phyloP scores from a whole-genome alignment of 1,140 invertebrate species.

The Drosophila asahinai region DNA sequence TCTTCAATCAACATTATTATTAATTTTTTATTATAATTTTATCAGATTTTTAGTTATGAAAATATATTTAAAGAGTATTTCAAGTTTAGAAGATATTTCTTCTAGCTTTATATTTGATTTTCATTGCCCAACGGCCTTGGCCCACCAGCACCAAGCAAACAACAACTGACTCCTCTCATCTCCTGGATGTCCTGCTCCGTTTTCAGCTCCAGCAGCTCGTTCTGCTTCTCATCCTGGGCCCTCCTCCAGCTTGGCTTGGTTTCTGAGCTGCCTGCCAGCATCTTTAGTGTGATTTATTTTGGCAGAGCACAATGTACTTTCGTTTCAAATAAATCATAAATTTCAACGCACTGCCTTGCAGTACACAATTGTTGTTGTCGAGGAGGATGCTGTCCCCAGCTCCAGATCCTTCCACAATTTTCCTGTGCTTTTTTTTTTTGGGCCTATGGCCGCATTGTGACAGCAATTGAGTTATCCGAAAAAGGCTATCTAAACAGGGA shows the following conservation, averaged over 20 bases:
- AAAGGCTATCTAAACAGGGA: conserved; percentile 72
- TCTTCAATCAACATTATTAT: no score
- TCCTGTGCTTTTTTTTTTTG: conserved; percentile 6
- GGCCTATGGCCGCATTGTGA: conserved; percentile 47
- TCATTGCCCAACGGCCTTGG: conserved; percentile 33
- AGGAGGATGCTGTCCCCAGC: not conserved
- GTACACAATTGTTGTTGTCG: conserved; percentile 49
- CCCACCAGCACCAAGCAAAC: conserved; percentile 25
- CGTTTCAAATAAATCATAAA: conserved; percentile 83
- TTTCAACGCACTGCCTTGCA: conserved; percentile 71
- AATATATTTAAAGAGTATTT: not conserved
- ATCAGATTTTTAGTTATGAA: no score
- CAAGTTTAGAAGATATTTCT: not conserved
- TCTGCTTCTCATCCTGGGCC: conserved; percentile 13
- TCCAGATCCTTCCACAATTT: not conserved
- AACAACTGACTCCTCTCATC: conserved; percentile 4
- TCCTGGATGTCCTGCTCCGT: conserved; percentile 1
- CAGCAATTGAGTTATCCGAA: conserved; percentile 78
- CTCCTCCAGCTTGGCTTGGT: conserved; percentile 15
- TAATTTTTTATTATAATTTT: no score
- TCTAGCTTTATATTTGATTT: conserved; percentile 36
- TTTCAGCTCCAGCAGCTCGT: not conserved
- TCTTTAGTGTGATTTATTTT: conserved; percentile 82
- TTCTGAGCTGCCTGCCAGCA: conserved; percentile 47
- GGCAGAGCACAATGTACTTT: conserved; percentile 79